Base-by-base conservation (phyloP, 1,140 invertebrate genomes). In the Drosophila paulistorum region DNA sequence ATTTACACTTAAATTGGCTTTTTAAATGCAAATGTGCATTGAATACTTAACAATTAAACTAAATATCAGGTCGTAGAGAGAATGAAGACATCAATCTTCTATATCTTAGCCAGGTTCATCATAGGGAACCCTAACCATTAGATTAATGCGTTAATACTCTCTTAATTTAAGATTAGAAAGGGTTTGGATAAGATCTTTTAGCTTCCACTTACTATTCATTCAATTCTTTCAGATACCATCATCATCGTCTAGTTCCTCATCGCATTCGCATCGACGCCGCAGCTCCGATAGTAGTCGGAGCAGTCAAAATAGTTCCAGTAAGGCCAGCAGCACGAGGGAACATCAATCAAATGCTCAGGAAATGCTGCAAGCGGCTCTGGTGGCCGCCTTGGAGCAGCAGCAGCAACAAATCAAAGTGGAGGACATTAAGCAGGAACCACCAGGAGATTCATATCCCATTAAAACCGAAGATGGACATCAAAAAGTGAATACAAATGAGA, bases 211-310 rank as follows among this genome's bases (percentile, higher is more conserved):
- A 39, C 1, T 11, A 20, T 7, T 20, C 9, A 3, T 48, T 17
- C 1, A 5, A 30, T 10, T 11, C 37, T 14, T 51, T 17, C 61
- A 86, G 81, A 68, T 77, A 51, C 68, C 78, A 33, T 86, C 81
- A 35, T 91, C 90, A 10, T 74, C 80, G 10, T 79, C 78, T 11
- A 87, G 83, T 63, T 75, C 79, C 59, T 87, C 83, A 35, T 85
- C 90, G 5, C 81, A 87, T 60, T 84, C 81, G 30, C 63, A 89
- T 64, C 79, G 90, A 4, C 83, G 90, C 1, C 75, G 83, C 26
- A 91, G 90, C 59, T 91, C 90, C 1, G 90, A 91, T 6, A 90
- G 90, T 54, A 91, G 86, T 62, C 76, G 83, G 5, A 69, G 86
- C 45, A 89, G 90, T 45, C 85, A 91, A 26, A 90, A 65, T 37